Percentiles rank a stretch among this genome's conserved stretches.
These are phyloP conservation scores for Cryptoprocta ferox DNA, from an alignment of 2,797 vertebrate species.

Conservation along the genomic window DNA sequence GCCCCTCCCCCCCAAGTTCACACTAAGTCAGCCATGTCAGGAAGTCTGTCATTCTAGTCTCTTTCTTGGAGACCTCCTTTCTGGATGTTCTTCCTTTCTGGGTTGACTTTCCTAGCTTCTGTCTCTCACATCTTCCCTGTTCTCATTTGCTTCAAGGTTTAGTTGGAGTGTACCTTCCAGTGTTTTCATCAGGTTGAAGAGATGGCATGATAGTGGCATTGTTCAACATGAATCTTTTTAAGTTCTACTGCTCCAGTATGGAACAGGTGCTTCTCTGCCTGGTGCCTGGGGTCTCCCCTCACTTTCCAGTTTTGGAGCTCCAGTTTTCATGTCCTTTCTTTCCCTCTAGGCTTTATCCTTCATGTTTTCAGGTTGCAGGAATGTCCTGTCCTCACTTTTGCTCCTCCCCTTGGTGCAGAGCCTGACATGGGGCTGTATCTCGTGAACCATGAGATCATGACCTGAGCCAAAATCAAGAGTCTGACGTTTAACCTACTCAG, in stretches of 20 bases:
- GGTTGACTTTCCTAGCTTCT: not conserved
- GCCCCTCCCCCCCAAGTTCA: not conserved
- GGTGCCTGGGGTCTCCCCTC: not conserved
- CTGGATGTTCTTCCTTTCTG: not conserved
- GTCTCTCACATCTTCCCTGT: not conserved
- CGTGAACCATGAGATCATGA: too few species aligned
- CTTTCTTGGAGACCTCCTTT: not conserved
- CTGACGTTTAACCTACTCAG: too few species aligned
- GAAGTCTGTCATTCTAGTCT: not conserved
- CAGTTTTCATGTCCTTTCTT: not conserved
- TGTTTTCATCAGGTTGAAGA: not conserved
- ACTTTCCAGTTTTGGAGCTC: not conserved
- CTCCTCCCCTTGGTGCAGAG: not conserved
- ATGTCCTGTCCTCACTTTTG: not conserved
- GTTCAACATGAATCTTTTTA: not conserved
- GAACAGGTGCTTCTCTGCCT: not conserved
- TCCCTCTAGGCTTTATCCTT: not conserved
- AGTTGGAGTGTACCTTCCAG: not conserved
- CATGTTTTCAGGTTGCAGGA: not conserved
- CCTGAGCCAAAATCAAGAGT: too few species aligned
- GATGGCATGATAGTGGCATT: not conserved
- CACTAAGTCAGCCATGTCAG: not conserved
- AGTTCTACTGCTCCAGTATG: not conserved
- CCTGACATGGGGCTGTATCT: too few species aligned
- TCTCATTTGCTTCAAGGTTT: not conserved